A percentile compares a stretch with the other conserved stretches of the same genome.
Evolutionary conservation across 2,113 vertebrate genomes (phyloP).

Genomic region (Numida meleagris): DNA sequence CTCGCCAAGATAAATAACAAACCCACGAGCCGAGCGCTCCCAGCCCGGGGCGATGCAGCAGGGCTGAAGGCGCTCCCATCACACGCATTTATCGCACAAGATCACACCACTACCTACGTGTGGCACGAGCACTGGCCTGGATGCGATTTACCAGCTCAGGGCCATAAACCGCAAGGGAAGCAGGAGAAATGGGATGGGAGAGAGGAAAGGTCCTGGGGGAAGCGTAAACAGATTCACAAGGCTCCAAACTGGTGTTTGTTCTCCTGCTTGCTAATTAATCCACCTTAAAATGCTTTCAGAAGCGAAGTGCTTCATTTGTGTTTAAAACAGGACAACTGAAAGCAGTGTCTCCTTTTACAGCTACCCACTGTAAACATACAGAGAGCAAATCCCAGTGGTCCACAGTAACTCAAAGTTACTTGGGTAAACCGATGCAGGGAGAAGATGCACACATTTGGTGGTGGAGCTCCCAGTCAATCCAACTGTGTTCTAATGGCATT

Average conservation of each 20-base stretch:
- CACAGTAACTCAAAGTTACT: not conserved
- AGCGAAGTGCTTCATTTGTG: not conserved
- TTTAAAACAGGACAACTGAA: not conserved
- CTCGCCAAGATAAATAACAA: conserved; percentile 2
- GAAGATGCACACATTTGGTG: not conserved
- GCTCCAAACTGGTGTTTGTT: not conserved
- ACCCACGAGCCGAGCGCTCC: not conserved
- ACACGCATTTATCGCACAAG: not conserved
- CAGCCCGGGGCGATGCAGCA: not conserved
- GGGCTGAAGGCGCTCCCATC: not conserved
- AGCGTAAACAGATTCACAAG: not conserved
- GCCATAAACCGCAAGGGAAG: not conserved
- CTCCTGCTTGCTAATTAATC: conserved; percentile 21
- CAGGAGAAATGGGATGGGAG: not conserved
- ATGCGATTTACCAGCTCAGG: not conserved
- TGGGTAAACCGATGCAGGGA: not conserved
- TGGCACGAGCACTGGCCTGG: rapidly evolving
- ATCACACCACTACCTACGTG: not conserved
- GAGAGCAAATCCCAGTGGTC: not conserved
- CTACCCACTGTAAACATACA: not conserved
- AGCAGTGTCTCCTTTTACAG: not conserved
- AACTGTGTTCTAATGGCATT: not conserved
- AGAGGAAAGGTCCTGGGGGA: not conserved
- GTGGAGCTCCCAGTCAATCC: not conserved
- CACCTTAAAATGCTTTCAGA: not conserved